Evolutionary conservation across 1,140 invertebrate genomes (phyloP), one percentile per base, ranked within the genome.

Genomic region (Zaprionus ornatus): DNA sequence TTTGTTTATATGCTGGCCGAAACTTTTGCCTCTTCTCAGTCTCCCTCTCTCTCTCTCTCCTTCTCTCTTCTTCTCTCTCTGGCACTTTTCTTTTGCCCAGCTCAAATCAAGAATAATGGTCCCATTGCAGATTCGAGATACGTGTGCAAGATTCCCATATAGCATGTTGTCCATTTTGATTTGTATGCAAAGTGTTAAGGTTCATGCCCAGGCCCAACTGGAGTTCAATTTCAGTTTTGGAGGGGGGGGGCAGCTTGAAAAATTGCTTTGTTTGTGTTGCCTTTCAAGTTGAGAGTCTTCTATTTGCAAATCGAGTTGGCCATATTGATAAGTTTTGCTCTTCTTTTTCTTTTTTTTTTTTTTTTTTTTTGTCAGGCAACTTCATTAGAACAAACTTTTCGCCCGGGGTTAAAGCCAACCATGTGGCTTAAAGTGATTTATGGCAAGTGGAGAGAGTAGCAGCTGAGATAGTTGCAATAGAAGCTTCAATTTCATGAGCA

Each of bases 21-120:
- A 83, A 80, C 48, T 80, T 80, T 59, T 63, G 48, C 57, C 73
- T 75, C 71, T 29, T 67, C 66, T 25, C 35, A 27, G 12, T 12
- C 19, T 29, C 21, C 4, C 13, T 32, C 79, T 64, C 61, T 32
- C 25, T 48, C 86, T 65, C 74, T 64, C 63, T 21, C 35, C 27
- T 12, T 9, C 19, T 35, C 21, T 3, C 10, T 40, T 35, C 48
- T 79, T 82, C 79, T 71, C 61, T 40, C 25, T 40, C 86, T 65
- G 59, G 42, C 21, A 40, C 12, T 27, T 54, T 40, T 45, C 40
- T 45, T 45, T 50, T 19, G 54, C 13, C 15, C 13, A 48, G 52
- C 48, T 64, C 64, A 87, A 87, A 88, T 88, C 84, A 87, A 86
- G 83, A 86, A 86, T 86, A 86, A 86, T 86, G 83, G 77, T 86